A percentile compares a stretch with the other conserved stretches of the same genome.
Evolutionary conservation across 1,140 invertebrate species (phyloP).

Genomic region (Oscheius sp.): DNA sequence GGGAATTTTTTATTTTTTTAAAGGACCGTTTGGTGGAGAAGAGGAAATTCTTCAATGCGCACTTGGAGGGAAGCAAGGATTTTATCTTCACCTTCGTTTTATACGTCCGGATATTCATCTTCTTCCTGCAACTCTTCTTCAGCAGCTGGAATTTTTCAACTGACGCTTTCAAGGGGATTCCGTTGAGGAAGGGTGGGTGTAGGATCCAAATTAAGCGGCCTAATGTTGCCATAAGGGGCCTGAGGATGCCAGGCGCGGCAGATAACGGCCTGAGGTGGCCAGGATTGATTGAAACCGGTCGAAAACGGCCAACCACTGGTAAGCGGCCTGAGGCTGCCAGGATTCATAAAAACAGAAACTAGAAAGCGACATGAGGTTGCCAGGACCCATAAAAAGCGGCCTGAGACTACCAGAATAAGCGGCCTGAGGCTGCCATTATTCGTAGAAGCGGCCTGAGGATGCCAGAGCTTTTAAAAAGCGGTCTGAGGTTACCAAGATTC

Average conservation of each 20-base stretch:
- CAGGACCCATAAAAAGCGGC: no score
- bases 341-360: neutral
- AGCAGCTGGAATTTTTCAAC: slow-evolving; percentile 1
- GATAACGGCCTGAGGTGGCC: no score
- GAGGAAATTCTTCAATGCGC: neutral
- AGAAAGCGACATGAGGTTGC: no score
- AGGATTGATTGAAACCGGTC: no score
- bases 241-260: no score
- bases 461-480: no score
- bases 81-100: neutral
- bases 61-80: neutral
- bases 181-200: neutral
- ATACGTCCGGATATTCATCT: slow-evolving; percentile 5
- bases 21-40: neutral
- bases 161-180: slow-evolving; percentile 17
- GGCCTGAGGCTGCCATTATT: no score
- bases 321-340: neutral
- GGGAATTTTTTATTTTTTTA: neutral
- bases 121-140: slow-evolving; percentile 12
- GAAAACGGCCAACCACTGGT: neutral
- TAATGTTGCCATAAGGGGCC: no score
- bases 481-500: no score
- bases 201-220: neutral
- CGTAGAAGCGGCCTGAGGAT: no score
- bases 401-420: no score